Percentiles rank a stretch among this genome's conserved stretches.
Conservation (phyloP, 2,113 vertebrate genomes). For the Mesitornis unicolor region DNA sequence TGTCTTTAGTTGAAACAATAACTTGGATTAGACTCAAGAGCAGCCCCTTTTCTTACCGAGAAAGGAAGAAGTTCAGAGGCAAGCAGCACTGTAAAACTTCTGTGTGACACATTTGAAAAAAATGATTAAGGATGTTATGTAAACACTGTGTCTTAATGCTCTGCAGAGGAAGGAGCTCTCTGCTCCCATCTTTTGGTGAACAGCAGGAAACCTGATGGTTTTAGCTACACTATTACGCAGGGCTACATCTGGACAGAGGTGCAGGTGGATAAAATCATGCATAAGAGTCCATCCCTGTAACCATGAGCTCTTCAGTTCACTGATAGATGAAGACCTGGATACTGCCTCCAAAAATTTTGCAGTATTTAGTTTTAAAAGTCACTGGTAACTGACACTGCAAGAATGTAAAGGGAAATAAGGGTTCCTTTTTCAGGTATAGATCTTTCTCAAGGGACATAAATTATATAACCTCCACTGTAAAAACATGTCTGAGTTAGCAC, state of each 20-base stretch:
- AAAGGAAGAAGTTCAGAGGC: constrained; percentile 46
- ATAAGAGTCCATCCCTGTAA: not conserved
- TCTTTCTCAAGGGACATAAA: not conserved
- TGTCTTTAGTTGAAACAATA: not conserved
- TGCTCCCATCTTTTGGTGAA: constrained; percentile 34
- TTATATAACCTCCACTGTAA: not conserved
- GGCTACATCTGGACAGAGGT: not conserved
- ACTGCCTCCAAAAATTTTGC: not conserved
- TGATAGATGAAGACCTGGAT: not conserved
- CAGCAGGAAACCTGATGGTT: not conserved
- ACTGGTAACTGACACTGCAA: not conserved
- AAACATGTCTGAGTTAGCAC: not conserved
- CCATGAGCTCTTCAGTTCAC: not conserved
- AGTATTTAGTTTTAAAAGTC: not conserved
- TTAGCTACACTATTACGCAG: not conserved
- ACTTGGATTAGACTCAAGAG: constrained; percentile 20
- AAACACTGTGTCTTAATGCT: not conserved
- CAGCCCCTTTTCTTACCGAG: constrained; percentile 35
- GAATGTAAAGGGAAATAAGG: not conserved
- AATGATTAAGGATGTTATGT: not conserved
- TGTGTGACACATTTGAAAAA: constrained; percentile 45
- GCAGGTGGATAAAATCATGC: not conserved
- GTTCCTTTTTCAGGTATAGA: not conserved
- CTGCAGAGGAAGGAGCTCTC: not conserved
- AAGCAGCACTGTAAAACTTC: constrained; percentile 19